Base-by-base conservation (phyloP, 2,888 invertebrate genomes). In the Epinotia demarniana region DNA sequence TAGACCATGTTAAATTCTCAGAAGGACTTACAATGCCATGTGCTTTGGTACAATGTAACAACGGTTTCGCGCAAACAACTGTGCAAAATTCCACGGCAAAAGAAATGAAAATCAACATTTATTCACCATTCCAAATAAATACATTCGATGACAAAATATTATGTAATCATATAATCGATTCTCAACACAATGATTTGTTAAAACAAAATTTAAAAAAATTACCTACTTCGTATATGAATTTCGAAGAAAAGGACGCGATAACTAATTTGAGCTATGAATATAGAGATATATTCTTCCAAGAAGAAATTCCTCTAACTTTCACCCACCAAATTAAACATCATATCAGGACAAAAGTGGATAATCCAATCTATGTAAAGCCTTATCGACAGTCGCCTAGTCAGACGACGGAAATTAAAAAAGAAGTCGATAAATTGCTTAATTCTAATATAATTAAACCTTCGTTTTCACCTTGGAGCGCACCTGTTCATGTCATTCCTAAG, bases 181-280 rank as follows among this genome's bases (percentile, higher is more conserved):
- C 43, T 19, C 3, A 19, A 19, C 19, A 23, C 2, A 23, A 64
- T 16, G 9, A 49, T 16, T 16, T 64, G 16, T 23, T 49, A 1
- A 8, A 16, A 8, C 11, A 49, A 16, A 64, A 64, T 9, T 39
- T 81, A 1, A 60, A 79, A 4, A 73, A 71, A 9, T 49, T 81
- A 58, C 53, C 79, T n/a, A 49, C 49, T 1, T 68, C 76, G 11
- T 81, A 81, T 33, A 55, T 82, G 43, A 80, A 81, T 63, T 9
- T 12, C 0, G 81, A 81, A 75, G 79, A 81, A 58, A 1, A 13
- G 3, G 43, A 68, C 0, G 39, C 68, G 5, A 39, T 68, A 0
- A 19, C 19, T 9, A 16, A 60, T 49, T 5, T 69, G 0, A 81
- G 80, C 60, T 68, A 74, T 1, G 53, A 79, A 23, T 81, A 73